phyloP scores from a whole-genome alignment of 2,113 vertebrate genomes.

The Panthera leo region DNA sequence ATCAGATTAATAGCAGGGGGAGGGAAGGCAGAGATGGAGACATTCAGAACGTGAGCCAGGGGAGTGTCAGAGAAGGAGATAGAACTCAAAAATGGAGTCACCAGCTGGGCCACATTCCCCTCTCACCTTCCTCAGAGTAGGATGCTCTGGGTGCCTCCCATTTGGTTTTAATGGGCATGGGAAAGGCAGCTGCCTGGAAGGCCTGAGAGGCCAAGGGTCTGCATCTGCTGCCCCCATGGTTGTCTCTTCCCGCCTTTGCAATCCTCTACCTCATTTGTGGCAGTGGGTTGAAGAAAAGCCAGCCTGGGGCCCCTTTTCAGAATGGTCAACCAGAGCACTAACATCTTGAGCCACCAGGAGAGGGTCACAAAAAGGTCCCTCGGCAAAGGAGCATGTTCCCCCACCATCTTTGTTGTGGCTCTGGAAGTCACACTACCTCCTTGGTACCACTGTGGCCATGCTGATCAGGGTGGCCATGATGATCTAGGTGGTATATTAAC shows the following conservation, averaged over 20 bases:
- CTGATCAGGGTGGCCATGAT: not conserved
- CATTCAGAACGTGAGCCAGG: not conserved
- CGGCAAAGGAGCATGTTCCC: not conserved
- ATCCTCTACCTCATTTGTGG: not conserved
- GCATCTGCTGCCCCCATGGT: not conserved
- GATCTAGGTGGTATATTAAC: not conserved
- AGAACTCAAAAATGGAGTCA: not conserved
- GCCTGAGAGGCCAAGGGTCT: not conserved
- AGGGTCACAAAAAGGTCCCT: not conserved
- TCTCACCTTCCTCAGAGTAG: fast-evolving
- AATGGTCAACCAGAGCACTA: not conserved
- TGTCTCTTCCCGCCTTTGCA: not conserved
- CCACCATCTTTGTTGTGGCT: fast-evolving
- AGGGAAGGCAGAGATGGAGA: slow-evolving; percentile 36
- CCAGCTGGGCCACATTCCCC: fast-evolving
- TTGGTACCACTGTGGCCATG: fast-evolving
- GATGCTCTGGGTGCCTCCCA: fast-evolving
- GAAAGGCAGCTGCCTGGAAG: not conserved
- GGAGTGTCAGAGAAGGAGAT: not conserved
- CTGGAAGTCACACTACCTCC: fast-evolving
- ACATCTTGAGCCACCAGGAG: not conserved
- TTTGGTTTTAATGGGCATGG: not conserved
- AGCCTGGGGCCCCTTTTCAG: not conserved
- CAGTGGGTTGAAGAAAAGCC: not conserved
- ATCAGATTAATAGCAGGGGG: not conserved